Base-by-base conservation (phyloP, 2,797 vertebrate genomes). In the Pipistrellus nathusii region DNA sequence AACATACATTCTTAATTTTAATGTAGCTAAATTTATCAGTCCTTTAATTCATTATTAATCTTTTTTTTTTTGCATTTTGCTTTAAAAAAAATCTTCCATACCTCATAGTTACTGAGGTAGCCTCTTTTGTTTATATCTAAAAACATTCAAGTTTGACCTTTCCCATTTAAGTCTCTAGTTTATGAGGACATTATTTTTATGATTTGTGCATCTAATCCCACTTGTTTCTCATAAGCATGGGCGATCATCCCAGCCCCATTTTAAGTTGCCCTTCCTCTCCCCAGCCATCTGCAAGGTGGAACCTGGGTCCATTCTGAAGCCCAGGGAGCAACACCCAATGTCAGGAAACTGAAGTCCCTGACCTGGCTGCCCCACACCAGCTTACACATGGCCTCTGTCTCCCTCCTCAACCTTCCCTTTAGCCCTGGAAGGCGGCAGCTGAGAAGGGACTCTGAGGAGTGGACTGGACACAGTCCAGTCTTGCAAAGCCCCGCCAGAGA, bases 1-100 rank as follows among this genome's bases (percentile, higher is more conserved):
- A 83, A 27, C 64, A 32, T 23, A 66, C 30, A 35, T 93, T 94
- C 93, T 88, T 91, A 82, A 93, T 91, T 87, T 96, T 82, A 83
- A 88, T 51, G 69, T 32, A 91, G 84, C 84, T 95, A 77, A 85
- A 78, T 77, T 4, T 82, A 77, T 80, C 69, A 23, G 53, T 23
- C 59, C 64, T 94, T 90, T 68, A 87, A 95, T 95, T 77, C 53
- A 85, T 85, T 92, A 86, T 95, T 84, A 88, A 88, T 84, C 59
- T 20, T 44, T 53, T 51, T 83, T 35, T 3, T 51, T 17, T 53
- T 77, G n/a, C n/a, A n/a, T n/a, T 93, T 81, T 81, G 51, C 57
- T 92, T 90, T 66, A 91, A 85, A 75, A 85, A 75, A 94, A 80
- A 72, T 57, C 46, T 76, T 75, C 80, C 48, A 71, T 1, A 51